These are phyloP conservation scores for Loripinus fragilis DNA, from an alignment of 2,888 invertebrate genomes.

Conservation along the genomic window DNA sequence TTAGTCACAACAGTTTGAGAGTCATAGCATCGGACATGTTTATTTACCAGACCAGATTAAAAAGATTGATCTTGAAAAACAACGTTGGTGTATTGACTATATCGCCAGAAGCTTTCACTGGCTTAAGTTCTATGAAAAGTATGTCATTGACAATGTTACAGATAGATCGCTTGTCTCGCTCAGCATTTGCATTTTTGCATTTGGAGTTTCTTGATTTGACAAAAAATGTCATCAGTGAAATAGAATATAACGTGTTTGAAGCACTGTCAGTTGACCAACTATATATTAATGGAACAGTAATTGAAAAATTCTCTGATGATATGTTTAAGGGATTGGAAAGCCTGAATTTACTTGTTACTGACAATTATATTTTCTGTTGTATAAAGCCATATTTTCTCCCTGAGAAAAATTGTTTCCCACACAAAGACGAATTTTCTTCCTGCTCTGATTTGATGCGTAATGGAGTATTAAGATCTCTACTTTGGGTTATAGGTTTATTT, in stretches of 20 bases:
- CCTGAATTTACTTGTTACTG: neutral
- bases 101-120: neutral
- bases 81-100: neutral
- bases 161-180: neutral
- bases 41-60: neutral
- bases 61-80: neutral
- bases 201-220: neutral
- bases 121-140: neutral
- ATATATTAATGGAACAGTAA: neutral
- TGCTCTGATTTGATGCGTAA: neutral
- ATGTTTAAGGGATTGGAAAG: neutral
- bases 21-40: neutral
- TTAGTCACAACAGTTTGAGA: neutral
- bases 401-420: neutral
- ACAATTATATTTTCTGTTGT: neutral
- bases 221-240: neutral
- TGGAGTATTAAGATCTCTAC: neutral
- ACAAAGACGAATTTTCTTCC: neutral
- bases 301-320: neutral
- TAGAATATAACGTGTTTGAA: neutral
- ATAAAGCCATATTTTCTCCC: constrained; percentile 1
- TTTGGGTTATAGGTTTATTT: neutral
- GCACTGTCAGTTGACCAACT: neutral
- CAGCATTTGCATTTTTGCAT: neutral
- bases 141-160: neutral